A percentile compares a stretch with the other conserved stretches of the same genome.
Conservation (phyloP, 2,113 vertebrate genomes). For the Nibea coibor region DNA sequence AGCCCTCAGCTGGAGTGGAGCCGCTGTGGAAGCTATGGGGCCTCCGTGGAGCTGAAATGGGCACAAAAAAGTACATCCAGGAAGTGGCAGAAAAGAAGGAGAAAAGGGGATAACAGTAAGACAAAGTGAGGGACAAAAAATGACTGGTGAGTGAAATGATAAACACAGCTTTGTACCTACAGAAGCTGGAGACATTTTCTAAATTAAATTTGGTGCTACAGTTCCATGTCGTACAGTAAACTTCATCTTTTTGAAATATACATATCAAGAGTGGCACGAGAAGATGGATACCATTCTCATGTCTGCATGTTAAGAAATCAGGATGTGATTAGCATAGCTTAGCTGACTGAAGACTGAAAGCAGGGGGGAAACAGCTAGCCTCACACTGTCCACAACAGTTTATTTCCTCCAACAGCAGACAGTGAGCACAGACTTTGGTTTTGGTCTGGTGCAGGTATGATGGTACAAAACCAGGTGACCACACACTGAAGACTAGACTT, state of each 20-base stretch:
- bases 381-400: too few relatives aligned
- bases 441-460: background rate
- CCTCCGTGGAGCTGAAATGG: conserved; percentile 63
- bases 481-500: background rate
- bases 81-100: conserved; percentile 5
- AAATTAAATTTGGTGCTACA: background rate
- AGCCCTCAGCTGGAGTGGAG: conserved; percentile 50
- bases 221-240: background rate
- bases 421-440: background rate
- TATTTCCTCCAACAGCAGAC: too few relatives aligned
- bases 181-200: background rate
- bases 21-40: conserved; percentile 72
- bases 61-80: conserved; percentile 13
- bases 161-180: background rate
- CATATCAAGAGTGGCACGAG: background rate
- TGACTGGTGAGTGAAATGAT: background rate
- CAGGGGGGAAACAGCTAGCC: background rate
- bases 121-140: conserved; percentile 12
- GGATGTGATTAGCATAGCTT: background rate
- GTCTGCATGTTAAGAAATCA: background rate
- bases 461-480: background rate
- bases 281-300: background rate
- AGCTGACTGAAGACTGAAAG: background rate
- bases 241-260: background rate
- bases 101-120: background rate